A percentile compares a stretch with the other conserved stretches of the same genome.
phyloP scores from a whole-genome alignment of 2,797 vertebrate genomes.

The Myripristis jacobus region DNA sequence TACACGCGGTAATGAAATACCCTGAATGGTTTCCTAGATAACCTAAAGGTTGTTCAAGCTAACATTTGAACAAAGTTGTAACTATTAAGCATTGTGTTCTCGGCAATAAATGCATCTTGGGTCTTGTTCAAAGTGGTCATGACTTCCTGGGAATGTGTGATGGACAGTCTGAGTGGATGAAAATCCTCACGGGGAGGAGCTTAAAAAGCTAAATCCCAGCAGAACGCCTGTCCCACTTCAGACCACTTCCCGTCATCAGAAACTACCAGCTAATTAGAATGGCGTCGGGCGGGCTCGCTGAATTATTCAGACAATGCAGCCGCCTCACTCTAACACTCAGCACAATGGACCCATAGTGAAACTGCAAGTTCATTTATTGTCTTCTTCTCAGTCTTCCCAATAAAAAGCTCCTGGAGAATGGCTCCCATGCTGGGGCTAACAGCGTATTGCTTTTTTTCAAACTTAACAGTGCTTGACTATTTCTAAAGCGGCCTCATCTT shows the following conservation, averaged over 20 bases:
- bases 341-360: conserved; percentile 19
- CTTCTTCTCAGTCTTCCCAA: conserved; percentile 13
- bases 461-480: conserved; percentile 34
- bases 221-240: conserved; percentile 56
- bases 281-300: conserved; percentile 51
- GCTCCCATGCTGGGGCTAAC: conserved; percentile 23
- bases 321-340: conserved; percentile 29
- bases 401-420: conserved; percentile 27
- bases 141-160: conserved; percentile 19
- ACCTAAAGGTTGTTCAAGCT: conserved; percentile 2
- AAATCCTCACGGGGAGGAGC: conserved; percentile 23
- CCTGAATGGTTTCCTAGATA: conserved; percentile 13
- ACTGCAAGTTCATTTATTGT: conserved; percentile 33
- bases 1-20: background rate
- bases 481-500: conserved; percentile 40
- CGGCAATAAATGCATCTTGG: background rate
- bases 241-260: conserved; percentile 59
- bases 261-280: conserved; percentile 64
- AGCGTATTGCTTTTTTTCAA: conserved; percentile 1
- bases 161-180: conserved; percentile 18
- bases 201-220: conserved; percentile 57
- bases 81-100: conserved; percentile 6
- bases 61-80: conserved; percentile 23
- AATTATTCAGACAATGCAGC: conserved; percentile 64
- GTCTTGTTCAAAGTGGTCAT: background rate